phyloP scores from a whole-genome alignment of 1,140 invertebrate species.

The Nixonia krombeini region DNA sequence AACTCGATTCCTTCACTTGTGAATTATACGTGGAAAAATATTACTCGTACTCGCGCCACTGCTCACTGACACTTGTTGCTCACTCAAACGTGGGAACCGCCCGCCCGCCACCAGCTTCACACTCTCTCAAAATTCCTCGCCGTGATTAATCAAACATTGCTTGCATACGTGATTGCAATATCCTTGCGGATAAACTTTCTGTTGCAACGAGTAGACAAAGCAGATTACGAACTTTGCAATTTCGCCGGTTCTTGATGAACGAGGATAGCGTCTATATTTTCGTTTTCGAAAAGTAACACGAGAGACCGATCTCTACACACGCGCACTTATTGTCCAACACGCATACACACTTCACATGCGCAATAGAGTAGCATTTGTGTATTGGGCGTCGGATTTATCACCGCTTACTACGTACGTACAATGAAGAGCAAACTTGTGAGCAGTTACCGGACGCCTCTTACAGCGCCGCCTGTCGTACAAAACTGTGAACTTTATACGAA shows the following conservation, averaged over 20 bases:
- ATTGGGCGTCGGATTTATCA: no score
- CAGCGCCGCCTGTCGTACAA: no score
- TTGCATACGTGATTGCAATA: slow-evolving; percentile 3
- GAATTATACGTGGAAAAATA: slow-evolving; percentile 1
- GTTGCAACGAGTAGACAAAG: neutral
- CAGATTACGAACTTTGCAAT: neutral
- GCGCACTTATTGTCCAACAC: no score
- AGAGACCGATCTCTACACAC: slow-evolving; percentile 23
- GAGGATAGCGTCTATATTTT: slow-evolving; percentile 20
- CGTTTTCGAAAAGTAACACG: slow-evolving; percentile 31
- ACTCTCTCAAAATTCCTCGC: slow-evolving; percentile 30
- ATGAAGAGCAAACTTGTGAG: no score
- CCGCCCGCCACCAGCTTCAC: slow-evolving; percentile 54
- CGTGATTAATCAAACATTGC: slow-evolving; percentile 37
- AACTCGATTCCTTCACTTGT: neutral
- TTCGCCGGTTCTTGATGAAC: neutral
- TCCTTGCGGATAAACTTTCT: neutral
- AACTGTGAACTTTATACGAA: no score
- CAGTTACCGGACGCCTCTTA: no score
- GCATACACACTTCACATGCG: slow-evolving; percentile 24
- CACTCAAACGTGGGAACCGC: slow-evolving; percentile 61
- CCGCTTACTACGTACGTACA: no score
- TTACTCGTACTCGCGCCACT: slow-evolving; percentile 12
- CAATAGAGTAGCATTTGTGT: no score
- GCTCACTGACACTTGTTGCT: slow-evolving; percentile 66